Base-by-base conservation (phyloP, 2,797 vertebrate species). In the Myioborus miniatus region DNA sequence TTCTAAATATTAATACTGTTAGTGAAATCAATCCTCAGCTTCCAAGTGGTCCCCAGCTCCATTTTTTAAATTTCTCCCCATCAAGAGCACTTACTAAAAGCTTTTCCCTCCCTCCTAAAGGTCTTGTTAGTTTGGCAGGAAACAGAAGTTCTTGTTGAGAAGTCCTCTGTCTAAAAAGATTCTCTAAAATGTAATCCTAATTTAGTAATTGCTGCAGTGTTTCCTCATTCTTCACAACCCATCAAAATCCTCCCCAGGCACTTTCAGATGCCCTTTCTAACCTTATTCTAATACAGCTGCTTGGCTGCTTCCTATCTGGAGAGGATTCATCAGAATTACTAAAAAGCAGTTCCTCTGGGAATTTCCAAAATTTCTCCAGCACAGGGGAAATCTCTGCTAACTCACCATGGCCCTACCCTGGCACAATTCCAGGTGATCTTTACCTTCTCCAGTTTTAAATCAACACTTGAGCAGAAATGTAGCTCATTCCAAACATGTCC, bases 51-150 rank as follows among this genome's bases (percentile, higher is more conserved):
- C 83, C 77, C 91, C 83, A 90, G 85, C 20, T 92, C 80, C 24
- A 50, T 72, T 88, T 93, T 88, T 91, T 3, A 55, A 87, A 82
- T 88, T 96, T 77, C 44, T 93, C 65, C 84, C 85, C 30, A 56
- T 95, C 85, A 93, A 93, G 85, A 64, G 89, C 84, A 89, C 89
- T 94, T 83, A 94, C 5, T 53, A 41, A 76, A 86, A 94, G 89
- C 85, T 94, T 50, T 43, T 63, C 70, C 52, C 74, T 90, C n/a
- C 50, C 65, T 94, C 83, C 77, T 90, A 56, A 95, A 94, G 71
- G 88, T 83, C 56, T 90, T 80, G 64, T 96, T 85, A 14, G 69
- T 88, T 86, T 97, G 89, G 91, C 94, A 97, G 88, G 93, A 91
- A 95, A 93, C 63, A n/a, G 55, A 91, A 79, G 49, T 67, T 92